These are phyloP conservation scores for Campylomormyrus tamandua DNA, from an alignment of 2,113 vertebrate genomes.

Conservation along the genomic window DNA sequence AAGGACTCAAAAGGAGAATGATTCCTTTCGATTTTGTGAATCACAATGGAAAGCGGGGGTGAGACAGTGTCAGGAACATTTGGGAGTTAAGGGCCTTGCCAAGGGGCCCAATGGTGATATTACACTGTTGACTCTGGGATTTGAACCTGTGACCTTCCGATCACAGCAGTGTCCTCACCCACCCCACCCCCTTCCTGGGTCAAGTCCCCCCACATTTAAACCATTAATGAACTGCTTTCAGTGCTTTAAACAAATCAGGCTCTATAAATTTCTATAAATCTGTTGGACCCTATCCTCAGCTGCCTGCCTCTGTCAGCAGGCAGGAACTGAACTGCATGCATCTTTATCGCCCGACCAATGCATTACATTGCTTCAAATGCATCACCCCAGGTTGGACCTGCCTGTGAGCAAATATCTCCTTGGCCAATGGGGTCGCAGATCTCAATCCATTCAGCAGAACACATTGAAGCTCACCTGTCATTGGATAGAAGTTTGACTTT, in stretches of 20 bases:
- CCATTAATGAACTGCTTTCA: not conserved
- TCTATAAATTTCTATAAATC: not conserved
- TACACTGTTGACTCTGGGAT: not conserved
- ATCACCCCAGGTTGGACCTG: not conserved
- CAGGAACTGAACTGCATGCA: too few species aligned
- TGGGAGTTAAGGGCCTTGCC: not conserved
- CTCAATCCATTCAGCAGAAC: not conserved
- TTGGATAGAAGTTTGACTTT: not conserved
- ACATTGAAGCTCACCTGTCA: not conserved
- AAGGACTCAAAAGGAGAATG: not conserved
- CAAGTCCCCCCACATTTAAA: not conserved
- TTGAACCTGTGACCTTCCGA: not conserved
- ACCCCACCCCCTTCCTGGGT: not conserved
- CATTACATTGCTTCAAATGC: too few species aligned
- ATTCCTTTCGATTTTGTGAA: not conserved
- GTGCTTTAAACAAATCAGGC: not conserved
- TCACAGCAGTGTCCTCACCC: not conserved
- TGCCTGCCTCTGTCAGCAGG: not conserved
- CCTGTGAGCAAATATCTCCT: not conserved
- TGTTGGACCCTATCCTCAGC: not conserved
- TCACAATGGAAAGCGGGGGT: not conserved
- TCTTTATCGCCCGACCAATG: too few species aligned
- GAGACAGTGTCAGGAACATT: not conserved
- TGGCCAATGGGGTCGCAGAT: not conserved
- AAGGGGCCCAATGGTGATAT: not conserved